phyloP scores from a whole-genome alignment of 2,113 vertebrate species.

The Donacobius atricapilla region DNA sequence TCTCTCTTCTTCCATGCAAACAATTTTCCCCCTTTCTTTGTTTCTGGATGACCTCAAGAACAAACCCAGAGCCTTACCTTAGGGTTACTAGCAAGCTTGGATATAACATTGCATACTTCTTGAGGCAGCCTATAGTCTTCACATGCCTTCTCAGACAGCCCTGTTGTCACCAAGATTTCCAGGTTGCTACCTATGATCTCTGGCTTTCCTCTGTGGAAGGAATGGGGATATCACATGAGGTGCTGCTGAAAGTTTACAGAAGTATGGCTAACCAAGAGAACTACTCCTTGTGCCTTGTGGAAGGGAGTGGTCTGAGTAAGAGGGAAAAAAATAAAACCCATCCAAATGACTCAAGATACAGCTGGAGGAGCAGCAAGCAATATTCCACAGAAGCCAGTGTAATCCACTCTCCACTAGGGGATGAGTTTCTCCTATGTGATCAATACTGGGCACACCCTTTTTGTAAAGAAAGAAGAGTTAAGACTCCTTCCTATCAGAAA shows the following conservation, averaged over 20 bases:
- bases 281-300: neutral
- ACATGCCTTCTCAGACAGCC: conserved; percentile 80
- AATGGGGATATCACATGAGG: neutral
- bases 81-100: conserved; percentile 79
- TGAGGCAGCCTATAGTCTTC: conserved; percentile 87
- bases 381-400: neutral
- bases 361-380: neutral
- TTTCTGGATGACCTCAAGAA: neutral
- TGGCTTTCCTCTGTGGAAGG: conserved; percentile 80
- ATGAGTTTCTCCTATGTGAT: neutral
- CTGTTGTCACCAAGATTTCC: conserved; percentile 85
- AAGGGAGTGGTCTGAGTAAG: neutral
- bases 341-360: neutral
- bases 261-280: neutral
- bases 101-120: conserved; percentile 83
- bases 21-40: neutral
- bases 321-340: neutral
- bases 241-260: neutral
- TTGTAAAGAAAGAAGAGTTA: neutral
- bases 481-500: neutral
- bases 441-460: neutral
- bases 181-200: conserved; percentile 93
- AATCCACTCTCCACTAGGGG: neutral
- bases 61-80: conserved; percentile 74
- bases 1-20: neutral